Conservation (phyloP, 2,888 invertebrate genomes). For the Apotomis turbidana region DNA sequence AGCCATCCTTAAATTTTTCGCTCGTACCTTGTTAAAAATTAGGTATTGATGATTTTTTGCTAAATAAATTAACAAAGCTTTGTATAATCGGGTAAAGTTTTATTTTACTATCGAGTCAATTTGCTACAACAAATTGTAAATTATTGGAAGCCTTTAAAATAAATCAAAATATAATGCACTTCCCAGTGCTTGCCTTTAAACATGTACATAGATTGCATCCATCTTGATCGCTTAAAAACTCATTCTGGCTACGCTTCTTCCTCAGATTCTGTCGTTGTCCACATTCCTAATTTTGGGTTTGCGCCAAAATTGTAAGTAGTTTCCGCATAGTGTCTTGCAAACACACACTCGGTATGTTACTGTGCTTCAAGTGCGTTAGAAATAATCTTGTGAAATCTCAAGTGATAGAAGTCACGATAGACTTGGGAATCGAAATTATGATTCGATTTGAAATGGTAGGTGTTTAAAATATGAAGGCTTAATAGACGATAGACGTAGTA, state of each 20-base stretch:
- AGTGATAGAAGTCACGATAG: too few species aligned
- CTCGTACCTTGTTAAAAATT: neutral
- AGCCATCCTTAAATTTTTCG: conserved; percentile 3
- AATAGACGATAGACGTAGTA: too few species aligned
- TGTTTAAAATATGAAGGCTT: too few species aligned
- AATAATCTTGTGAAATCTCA: neutral
- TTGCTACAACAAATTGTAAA: too few species aligned
- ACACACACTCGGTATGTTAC: conserved; percentile 20
- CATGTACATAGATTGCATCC: conserved; percentile 31
- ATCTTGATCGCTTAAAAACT: conserved; percentile 35
- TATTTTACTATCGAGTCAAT: neutral
- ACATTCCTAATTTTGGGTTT: conserved; percentile 34
- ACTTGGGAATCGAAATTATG: too few species aligned
- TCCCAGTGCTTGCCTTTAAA: conserved; percentile 24
- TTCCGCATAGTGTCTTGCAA: conserved; percentile 33
- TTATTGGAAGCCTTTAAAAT: neutral
- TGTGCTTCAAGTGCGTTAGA: conserved; percentile 4
- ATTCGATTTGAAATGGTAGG: too few species aligned
- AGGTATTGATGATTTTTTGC: neutral
- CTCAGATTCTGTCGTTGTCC: conserved; percentile 37
- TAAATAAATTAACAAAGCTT: conserved; percentile 7
- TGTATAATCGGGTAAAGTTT: neutral
- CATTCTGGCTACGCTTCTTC: conserved; percentile 36
- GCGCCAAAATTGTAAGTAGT: conserved; percentile 39
- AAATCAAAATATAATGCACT: conserved; percentile 10